These are phyloP conservation scores for Scolopax rusticola DNA, from an alignment of 2,797 vertebrate genomes.

Conservation along the genomic window DNA sequence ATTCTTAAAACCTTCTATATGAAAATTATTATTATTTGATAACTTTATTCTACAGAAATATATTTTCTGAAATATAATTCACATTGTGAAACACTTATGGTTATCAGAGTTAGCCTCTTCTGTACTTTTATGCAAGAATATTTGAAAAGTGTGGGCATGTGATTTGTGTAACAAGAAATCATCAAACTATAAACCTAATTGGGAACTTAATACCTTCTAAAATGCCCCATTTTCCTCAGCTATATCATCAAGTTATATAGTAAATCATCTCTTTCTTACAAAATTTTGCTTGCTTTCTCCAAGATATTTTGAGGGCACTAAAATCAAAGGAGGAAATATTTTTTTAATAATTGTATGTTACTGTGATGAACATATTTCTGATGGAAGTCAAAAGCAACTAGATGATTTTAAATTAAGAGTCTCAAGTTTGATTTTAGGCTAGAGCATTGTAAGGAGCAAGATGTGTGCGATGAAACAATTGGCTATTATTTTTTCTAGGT, in stretches of 20 bases:
- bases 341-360: not conserved
- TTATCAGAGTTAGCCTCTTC: not conserved
- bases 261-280: not conserved
- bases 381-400: not conserved
- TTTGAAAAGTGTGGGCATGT: not conserved
- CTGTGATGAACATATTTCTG: not conserved
- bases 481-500: not conserved
- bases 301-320: not conserved
- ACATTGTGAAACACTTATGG: not conserved
- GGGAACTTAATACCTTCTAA: not conserved
- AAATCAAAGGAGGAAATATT: not conserved
- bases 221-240: not conserved
- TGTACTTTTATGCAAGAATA: not conserved
- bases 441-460: not conserved
- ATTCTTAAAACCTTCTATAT: not conserved
- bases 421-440: not conserved
- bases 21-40: not conserved
- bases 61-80: not conserved
- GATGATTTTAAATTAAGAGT: rapidly evolving
- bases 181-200: not conserved
- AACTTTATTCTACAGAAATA: not conserved
- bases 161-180: not conserved
- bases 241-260: not conserved
- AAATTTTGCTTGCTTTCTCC: not conserved
- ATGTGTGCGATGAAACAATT: not conserved